Conservation (phyloP, 2,113 vertebrate genomes). For the Burhinus bistriatus region DNA sequence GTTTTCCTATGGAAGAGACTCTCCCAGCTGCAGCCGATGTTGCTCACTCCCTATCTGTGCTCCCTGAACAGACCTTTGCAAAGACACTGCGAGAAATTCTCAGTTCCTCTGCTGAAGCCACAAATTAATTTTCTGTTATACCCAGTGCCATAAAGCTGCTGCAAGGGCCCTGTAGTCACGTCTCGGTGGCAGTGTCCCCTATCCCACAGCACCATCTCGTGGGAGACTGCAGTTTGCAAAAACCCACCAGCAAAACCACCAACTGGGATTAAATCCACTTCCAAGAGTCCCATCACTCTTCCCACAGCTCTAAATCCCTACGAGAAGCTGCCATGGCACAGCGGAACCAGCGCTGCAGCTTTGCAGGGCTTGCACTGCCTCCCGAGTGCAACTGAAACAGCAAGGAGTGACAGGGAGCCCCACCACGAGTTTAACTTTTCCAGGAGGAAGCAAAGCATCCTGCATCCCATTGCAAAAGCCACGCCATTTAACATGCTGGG, state of each 20-base stretch:
- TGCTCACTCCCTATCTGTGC: background rate
- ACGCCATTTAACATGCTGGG: background rate
- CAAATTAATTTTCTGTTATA: background rate
- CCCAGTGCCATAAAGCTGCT: background rate
- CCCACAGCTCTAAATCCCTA: background rate
- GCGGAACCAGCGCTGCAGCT: background rate
- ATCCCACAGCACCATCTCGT: constrained; percentile 64
- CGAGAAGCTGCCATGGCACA: background rate
- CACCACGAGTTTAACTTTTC: background rate
- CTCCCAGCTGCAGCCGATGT: background rate
- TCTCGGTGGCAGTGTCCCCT: background rate
- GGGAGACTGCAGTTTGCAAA: background rate
- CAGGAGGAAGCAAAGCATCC: background rate
- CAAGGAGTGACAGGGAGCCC: background rate
- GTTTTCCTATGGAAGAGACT: background rate
- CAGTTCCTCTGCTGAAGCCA: background rate
- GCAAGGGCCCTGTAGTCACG: fast-evolving
- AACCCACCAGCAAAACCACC: background rate
- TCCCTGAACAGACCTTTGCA: background rate
- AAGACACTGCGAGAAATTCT: background rate
- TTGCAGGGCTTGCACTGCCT: background rate
- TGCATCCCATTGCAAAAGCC: background rate
- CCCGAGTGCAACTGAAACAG: background rate
- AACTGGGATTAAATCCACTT: background rate
- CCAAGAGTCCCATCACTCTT: fast-evolving